phyloP scores from a whole-genome alignment of 1,140 invertebrate species.

The Helicoverpa zea region DNA sequence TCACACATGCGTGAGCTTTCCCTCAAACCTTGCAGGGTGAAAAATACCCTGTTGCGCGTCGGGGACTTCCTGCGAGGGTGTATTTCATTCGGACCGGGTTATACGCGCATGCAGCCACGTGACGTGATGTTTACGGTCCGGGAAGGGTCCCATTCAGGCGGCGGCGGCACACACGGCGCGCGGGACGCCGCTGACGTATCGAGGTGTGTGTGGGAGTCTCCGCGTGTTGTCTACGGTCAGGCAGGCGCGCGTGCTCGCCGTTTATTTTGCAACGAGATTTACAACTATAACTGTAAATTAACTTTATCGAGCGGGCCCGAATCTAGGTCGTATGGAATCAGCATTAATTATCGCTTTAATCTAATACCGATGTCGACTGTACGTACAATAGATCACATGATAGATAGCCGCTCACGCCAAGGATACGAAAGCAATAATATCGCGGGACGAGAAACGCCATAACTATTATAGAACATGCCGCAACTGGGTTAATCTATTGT shows the following conservation, averaged over 20 bases:
- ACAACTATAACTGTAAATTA: slow-evolving; percentile 86
- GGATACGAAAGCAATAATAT: slow-evolving; percentile 80
- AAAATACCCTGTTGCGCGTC: slow-evolving; percentile 45
- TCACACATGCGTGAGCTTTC: slow-evolving; percentile 67
- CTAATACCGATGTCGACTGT: slow-evolving; percentile 82
- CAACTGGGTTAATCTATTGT: slow-evolving; percentile 80
- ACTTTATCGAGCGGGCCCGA: slow-evolving; percentile 83
- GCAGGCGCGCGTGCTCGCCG: slow-evolving; percentile 76
- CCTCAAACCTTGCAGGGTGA: slow-evolving; percentile 59
- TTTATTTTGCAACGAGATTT: slow-evolving; percentile 86
- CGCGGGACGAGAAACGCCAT: slow-evolving; percentile 66
- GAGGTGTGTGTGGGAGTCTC: slow-evolving; percentile 74
- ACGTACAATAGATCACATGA: slow-evolving; percentile 85
- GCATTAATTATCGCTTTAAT: slow-evolving; percentile 86
- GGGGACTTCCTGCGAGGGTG: slow-evolving; percentile 45
- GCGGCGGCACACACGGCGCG: slow-evolving; percentile 66
- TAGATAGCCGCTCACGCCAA: slow-evolving; percentile 82
- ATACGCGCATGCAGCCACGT: slow-evolving; percentile 64
- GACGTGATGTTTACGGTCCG: slow-evolving; percentile 63
- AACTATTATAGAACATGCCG: slow-evolving; percentile 63
- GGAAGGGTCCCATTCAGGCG: slow-evolving; percentile 67
- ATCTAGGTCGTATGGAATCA: slow-evolving; percentile 87
- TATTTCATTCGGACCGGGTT: slow-evolving; percentile 58
- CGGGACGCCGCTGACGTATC: slow-evolving; percentile 62
- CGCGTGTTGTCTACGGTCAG: slow-evolving; percentile 83